Percentiles rank a stretch among this genome's conserved stretches.
Conservation (phyloP, 2,113 vertebrate species). For the Maccullochella peelii region DNA sequence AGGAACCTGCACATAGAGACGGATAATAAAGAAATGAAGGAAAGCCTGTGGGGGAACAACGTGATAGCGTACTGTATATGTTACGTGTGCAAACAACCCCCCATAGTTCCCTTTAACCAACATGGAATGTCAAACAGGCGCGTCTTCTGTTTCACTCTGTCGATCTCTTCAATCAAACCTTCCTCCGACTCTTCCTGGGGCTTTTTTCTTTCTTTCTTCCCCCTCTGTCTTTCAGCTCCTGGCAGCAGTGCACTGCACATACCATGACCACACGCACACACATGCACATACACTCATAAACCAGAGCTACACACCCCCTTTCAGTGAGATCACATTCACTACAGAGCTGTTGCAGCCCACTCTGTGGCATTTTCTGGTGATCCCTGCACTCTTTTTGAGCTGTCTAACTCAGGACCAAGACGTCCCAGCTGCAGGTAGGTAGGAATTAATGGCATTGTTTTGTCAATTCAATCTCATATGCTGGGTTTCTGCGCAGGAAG, state of each 20-base stretch:
- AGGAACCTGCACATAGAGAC: background rate
- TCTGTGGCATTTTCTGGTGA: slow-evolving; percentile 1
- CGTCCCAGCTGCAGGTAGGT: slow-evolving; percentile 64
- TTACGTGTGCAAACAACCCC: background rate
- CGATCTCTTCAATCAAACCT: background rate
- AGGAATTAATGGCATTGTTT: slow-evolving; percentile 19
- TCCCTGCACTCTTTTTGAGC: slow-evolving; percentile 27
- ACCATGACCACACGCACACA: slow-evolving; percentile 19
- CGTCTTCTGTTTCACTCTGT: slow-evolving; percentile 8
- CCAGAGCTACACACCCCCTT: slow-evolving; percentile 53
- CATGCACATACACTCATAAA: slow-evolving; percentile 22
- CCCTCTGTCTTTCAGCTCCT: slow-evolving; percentile 7
- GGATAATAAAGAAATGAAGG: background rate
- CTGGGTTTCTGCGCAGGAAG: slow-evolving; percentile 9
- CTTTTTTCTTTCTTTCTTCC: background rate
- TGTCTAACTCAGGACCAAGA: slow-evolving; percentile 40
- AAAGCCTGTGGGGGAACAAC: too few species aligned
- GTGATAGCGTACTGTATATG: background rate
- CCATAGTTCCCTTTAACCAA: background rate
- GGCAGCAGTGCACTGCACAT: background rate
- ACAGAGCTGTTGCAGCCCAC: slow-evolving; percentile 27
- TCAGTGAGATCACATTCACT: slow-evolving; percentile 5
- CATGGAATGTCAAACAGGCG: slow-evolving; percentile 4
- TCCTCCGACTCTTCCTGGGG: background rate
- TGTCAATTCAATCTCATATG: background rate